phyloP scores from a whole-genome alignment of 2,113 vertebrate genomes.

The Oreochromis aureus region DNA sequence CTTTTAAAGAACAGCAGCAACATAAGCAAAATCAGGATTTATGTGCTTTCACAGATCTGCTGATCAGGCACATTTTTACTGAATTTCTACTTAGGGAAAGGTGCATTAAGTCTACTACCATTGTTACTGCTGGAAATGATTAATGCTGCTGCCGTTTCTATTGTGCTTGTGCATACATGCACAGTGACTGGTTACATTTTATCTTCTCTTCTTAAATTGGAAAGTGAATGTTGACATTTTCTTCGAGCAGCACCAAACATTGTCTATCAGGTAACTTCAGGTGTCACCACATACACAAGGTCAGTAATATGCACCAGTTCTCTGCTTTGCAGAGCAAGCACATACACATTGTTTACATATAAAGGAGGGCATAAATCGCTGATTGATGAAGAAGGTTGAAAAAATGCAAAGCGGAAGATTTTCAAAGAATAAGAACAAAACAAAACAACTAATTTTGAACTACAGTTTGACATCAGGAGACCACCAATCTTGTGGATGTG shows the following conservation, averaged over 20 bases:
- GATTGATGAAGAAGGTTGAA: background rate
- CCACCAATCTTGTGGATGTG: background rate
- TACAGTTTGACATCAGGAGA: background rate
- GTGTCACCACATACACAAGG: slow-evolving; percentile 4
- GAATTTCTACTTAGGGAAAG: background rate
- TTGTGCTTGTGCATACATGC: background rate
- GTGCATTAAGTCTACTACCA: background rate
- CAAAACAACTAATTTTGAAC: background rate
- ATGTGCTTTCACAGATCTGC: background rate
- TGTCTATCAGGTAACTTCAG: background rate
- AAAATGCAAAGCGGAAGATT: background rate
- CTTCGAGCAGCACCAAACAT: background rate
- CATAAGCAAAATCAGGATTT: slow-evolving; percentile 15
- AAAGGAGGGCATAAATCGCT: slow-evolving; percentile 19
- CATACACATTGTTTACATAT: slow-evolving; percentile 13
- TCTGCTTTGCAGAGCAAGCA: background rate
- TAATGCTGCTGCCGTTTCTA: background rate
- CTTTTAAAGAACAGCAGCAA: background rate
- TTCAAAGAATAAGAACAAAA: background rate
- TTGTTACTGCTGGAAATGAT: background rate
- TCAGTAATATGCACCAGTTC: slow-evolving; percentile 21
- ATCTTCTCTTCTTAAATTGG: background rate
- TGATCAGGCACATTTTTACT: background rate
- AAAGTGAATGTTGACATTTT: background rate
- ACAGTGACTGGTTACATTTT: background rate